Evolutionary conservation across 2,888 invertebrate species (phyloP).

Genomic region (Stenurella melanura): DNA sequence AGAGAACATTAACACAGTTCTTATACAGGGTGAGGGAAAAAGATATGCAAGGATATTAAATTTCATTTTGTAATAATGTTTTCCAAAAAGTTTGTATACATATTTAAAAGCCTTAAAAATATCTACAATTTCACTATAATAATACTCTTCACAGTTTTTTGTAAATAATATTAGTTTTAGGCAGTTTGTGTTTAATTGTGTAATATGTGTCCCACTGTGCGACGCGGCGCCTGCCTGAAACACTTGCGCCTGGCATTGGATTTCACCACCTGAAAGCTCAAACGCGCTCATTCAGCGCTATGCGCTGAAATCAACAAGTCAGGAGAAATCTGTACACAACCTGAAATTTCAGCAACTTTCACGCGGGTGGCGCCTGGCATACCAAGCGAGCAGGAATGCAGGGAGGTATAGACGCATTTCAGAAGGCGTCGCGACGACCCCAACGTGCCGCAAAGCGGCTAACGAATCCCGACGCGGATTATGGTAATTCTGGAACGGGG

Average conservation of each 20-base stretch:
- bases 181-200: no score
- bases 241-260: background rate
- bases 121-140: no score
- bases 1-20: no score
- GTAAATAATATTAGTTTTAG: no score
- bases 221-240: slow-evolving; percentile 28
- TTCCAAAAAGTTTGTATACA: no score
- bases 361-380: slow-evolving; percentile 61
- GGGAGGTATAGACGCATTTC: slow-evolving; percentile 58
- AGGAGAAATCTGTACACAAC: slow-evolving; percentile 9
- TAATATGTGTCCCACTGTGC: no score
- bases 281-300: slow-evolving; percentile 25
- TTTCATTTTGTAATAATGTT: no score
- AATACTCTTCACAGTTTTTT: no score
- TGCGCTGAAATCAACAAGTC: slow-evolving; percentile 36
- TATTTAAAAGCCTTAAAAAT: no score
- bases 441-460: slow-evolving; percentile 9
- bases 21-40: no score
- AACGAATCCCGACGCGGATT: slow-evolving; percentile 28
- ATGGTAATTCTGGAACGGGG: slow-evolving; percentile 43
- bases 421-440: slow-evolving; percentile 59
- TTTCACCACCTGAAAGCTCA: slow-evolving; percentile 24
- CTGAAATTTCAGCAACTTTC: slow-evolving; percentile 58
- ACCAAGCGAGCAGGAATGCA: slow-evolving; percentile 58
- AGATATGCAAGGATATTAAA: no score